Percentiles rank a stretch among this genome's conserved stretches.
Conservation (phyloP, 2,113 vertebrate species). For the Emydura subglobosa region DNA sequence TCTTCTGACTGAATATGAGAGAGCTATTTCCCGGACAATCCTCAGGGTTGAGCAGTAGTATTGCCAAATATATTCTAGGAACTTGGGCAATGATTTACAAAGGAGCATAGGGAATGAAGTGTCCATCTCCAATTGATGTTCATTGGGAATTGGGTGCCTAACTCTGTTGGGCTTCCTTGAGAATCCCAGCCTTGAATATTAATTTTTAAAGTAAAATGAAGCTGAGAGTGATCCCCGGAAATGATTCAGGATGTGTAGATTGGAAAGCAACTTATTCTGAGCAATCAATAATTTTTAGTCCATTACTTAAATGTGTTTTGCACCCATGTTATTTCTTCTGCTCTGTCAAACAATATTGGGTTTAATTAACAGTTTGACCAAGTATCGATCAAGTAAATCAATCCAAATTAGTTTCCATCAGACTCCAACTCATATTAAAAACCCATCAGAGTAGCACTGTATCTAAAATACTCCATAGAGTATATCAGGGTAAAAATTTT, state of each 20-base stretch:
- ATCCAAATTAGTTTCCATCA: too few species aligned
- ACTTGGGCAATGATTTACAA: too few species aligned
- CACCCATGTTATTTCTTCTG: neutral
- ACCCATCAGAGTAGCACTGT: too few species aligned
- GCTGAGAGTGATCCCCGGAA: neutral
- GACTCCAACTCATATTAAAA: too few species aligned
- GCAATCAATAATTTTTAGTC: too few species aligned
- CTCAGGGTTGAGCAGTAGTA: too few species aligned
- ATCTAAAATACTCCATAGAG: neutral
- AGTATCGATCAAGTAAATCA: neutral
- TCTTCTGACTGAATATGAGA: too few species aligned
- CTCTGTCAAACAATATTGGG: neutral
- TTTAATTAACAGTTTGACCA: neutral
- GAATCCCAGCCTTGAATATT: neutral
- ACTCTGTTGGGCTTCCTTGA: neutral
- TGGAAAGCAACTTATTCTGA: neutral
- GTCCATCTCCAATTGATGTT: neutral
- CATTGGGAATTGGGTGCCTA: neutral
- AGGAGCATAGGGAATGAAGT: too few species aligned
- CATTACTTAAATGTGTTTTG: too few species aligned
- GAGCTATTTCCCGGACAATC: too few species aligned
- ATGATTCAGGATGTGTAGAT: neutral
- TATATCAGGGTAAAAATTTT: neutral
- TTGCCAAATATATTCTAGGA: too few species aligned
- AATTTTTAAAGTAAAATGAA: neutral